These are phyloP conservation scores for Eledone cirrhosa DNA, from an alignment of 2,888 invertebrate genomes.

Conservation along the genomic window DNA sequence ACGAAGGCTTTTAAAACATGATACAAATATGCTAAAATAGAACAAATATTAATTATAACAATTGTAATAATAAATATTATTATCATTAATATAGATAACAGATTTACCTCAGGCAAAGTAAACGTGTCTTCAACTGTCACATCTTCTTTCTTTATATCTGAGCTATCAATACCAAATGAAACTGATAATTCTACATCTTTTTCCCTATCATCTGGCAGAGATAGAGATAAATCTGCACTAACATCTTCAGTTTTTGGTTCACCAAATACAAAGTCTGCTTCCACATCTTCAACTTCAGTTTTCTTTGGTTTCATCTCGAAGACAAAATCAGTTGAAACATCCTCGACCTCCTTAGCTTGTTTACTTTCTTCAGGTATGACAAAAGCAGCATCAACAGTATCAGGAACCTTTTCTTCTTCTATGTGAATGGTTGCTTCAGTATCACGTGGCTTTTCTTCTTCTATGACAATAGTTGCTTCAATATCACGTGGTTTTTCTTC, in stretches of 20 bases:
- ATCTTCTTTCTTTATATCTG: too few species aligned
- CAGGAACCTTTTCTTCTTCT: too few species aligned
- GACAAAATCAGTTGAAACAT: slow-evolving; percentile 48
- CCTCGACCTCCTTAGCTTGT: slow-evolving; percentile 71
- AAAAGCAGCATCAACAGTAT: slow-evolving; percentile 36
- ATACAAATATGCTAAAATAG: too few species aligned
- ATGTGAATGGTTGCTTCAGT: too few species aligned
- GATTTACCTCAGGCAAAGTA: slow-evolving; percentile 11
- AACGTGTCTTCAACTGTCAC: slow-evolving; percentile 15
- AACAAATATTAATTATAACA: too few species aligned
- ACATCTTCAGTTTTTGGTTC: slow-evolving; percentile 19
- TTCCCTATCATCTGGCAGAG: slow-evolving; percentile 17
- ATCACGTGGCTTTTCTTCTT: slow-evolving; percentile 6
- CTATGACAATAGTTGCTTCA: slow-evolving; percentile 39
- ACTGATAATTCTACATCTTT: neutral
- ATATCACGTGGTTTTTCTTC: too few species aligned
- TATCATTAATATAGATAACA: neutral
- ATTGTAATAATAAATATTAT: too few species aligned
- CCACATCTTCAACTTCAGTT: slow-evolving; percentile 26
- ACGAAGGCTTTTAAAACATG: too few species aligned
- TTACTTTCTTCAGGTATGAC: slow-evolving; percentile 40
- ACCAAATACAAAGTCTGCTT: slow-evolving; percentile 25
- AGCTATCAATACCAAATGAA: neutral
- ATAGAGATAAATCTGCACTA: neutral
- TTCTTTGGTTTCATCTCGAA: slow-evolving; percentile 29